phyloP scores from a whole-genome alignment of 2,113 vertebrate species.

The Verasper variegatus region DNA sequence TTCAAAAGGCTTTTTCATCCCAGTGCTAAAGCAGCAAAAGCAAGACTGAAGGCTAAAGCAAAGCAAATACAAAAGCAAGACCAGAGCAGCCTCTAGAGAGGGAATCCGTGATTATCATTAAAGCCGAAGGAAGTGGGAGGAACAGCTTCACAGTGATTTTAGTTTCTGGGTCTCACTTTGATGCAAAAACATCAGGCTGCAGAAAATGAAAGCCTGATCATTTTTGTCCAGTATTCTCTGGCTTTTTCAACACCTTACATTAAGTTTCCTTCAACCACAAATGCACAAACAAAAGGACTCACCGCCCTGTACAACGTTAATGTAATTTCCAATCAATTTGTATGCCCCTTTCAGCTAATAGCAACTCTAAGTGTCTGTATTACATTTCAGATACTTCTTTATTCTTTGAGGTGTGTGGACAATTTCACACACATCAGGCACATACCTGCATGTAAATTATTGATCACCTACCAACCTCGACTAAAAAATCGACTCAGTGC shows the following conservation, averaged over 20 bases:
- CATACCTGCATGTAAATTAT: conserved; percentile 71
- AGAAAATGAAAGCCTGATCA: conserved; percentile 5
- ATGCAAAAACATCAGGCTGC: conserved; percentile 13
- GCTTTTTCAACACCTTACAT: conserved; percentile 22
- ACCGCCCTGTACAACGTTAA: conserved; percentile 25
- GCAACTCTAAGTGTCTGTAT: conserved; percentile 23
- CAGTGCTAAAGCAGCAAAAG: conserved; percentile 5
- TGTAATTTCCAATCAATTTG: conserved; percentile 49
- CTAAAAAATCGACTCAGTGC: conserved; percentile 40
- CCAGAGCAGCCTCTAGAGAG: conserved; percentile 16
- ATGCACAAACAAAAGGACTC: background rate
- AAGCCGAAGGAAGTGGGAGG: conserved; percentile 47
- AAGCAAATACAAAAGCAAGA: conserved; percentile 20
- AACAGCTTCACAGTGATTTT: conserved; percentile 22
- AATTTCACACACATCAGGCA: conserved; percentile 62
- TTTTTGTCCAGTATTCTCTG: conserved; percentile 8
- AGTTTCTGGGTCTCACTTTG: conserved; percentile 19
- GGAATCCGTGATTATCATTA: conserved; percentile 48
- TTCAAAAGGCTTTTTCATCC: conserved; percentile 30
- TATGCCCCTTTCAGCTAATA: conserved; percentile 48
- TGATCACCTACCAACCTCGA: conserved; percentile 61
- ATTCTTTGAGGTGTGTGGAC: conserved; percentile 38
- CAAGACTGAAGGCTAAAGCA: conserved; percentile 38
- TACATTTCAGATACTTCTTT: conserved; percentile 48
- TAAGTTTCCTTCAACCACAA: conserved; percentile 9